phyloP scores from a whole-genome alignment of 2,888 invertebrate species.

The Platycnemis pennipes region DNA sequence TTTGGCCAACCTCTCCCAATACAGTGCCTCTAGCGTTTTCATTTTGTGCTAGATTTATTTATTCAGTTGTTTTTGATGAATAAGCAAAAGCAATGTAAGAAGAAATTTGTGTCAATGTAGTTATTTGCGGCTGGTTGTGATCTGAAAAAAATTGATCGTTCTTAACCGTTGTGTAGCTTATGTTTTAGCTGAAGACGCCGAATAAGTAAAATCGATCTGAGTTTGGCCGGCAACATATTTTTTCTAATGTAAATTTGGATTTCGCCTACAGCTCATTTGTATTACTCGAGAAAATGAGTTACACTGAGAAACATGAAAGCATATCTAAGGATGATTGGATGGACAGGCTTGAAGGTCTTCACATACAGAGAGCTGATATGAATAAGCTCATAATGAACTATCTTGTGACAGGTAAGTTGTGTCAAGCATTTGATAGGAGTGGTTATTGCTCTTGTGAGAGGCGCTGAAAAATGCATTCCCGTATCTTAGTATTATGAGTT shows the following conservation, averaged over 20 bases:
- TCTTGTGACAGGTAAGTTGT: conserved; percentile 91
- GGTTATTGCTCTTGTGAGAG: conserved; percentile 73
- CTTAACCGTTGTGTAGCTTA: too few relatives aligned
- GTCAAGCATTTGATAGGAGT: not conserved
- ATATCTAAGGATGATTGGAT: conserved; percentile 86
- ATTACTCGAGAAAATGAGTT: conserved; percentile 78
- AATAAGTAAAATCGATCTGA: conserved; percentile 1
- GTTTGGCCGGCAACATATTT: not conserved
- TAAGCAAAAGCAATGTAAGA: conserved; percentile 32
- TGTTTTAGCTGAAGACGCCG: not conserved
- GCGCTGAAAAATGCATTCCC: conserved; percentile 78
- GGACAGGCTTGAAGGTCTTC: conserved; percentile 86
- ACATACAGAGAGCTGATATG: conserved; percentile 95
- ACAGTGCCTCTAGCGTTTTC: too few relatives aligned
- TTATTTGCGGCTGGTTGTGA: not conserved
- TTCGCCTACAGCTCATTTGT: not conserved
- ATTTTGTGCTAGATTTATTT: not conserved
- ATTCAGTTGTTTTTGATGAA: conserved; percentile 31
- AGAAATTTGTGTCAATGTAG: not conserved
- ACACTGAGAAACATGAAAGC: conserved; percentile 80
- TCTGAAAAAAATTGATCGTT: not conserved
- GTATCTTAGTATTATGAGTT: not conserved
- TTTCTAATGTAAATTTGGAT: conserved; percentile 39
- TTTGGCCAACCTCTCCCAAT: too few relatives aligned
- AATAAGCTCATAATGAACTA: conserved; percentile 99